These are phyloP conservation scores for Corythornis cristatus DNA, from an alignment of 2,113 vertebrate species.

Conservation along the genomic window DNA sequence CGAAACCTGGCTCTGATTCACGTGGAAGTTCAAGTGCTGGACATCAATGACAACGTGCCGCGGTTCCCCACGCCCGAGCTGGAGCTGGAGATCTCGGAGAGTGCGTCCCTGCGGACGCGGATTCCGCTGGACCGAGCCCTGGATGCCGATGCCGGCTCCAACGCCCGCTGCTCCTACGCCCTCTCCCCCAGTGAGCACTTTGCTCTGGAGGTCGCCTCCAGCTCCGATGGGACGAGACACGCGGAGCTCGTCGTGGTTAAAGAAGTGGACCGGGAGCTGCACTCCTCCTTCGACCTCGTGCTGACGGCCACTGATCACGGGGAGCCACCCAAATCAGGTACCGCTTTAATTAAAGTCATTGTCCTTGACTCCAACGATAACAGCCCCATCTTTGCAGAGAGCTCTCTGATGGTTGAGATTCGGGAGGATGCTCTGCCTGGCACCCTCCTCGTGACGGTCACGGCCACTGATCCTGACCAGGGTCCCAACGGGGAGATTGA, in stretches of 20 bases:
- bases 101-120: slow-evolving; percentile 78
- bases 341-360: slow-evolving; percentile 82
- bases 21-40: slow-evolving; percentile 86
- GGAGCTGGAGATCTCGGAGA: slow-evolving; percentile 93
- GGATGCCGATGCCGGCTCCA: slow-evolving; percentile 84
- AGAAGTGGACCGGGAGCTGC: slow-evolving; percentile 88
- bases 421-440: slow-evolving; percentile 83
- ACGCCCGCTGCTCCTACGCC: slow-evolving; percentile 82
- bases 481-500: slow-evolving; percentile 91
- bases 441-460: slow-evolving; percentile 84
- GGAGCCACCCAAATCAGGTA: slow-evolving; percentile 85
- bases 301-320: slow-evolving; percentile 88
- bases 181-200: slow-evolving; percentile 89
- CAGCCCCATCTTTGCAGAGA: slow-evolving; percentile 87
- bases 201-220: slow-evolving; percentile 80
- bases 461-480: slow-evolving; percentile 88
- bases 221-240: slow-evolving; percentile 80
- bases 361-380: slow-evolving; percentile 95
- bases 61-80: slow-evolving; percentile 80
- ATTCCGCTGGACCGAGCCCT: slow-evolving; percentile 88
- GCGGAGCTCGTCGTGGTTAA: slow-evolving; percentile 87
- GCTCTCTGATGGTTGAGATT: slow-evolving; percentile 79
- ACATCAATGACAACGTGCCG: slow-evolving; percentile 90
- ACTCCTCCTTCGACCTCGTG: slow-evolving; percentile 81
- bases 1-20: slow-evolving; percentile 81